These are phyloP conservation scores for Nylanderia fulva DNA, from an alignment of 1,140 invertebrate species.

Conservation along the genomic window DNA sequence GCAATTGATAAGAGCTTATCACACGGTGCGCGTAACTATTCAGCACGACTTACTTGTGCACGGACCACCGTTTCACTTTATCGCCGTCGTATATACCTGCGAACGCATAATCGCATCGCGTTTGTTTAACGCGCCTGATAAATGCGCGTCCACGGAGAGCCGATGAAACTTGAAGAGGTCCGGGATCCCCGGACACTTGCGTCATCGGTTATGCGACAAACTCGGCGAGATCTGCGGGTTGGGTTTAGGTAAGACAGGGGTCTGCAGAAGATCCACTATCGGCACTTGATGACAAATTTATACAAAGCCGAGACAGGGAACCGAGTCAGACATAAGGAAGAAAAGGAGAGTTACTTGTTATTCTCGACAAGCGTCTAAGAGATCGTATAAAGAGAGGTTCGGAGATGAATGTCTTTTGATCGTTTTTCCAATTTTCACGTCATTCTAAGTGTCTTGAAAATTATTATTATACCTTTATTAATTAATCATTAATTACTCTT, in stretches of 20 bases:
- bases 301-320: no score
- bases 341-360: neutral
- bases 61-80: conserved; percentile 32
- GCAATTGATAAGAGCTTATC: conserved; percentile 64
- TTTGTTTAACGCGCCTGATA: conserved; percentile 43
- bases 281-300: neutral
- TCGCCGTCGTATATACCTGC: conserved; percentile 59
- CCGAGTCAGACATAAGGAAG: neutral
- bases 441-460: neutral
- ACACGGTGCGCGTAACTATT: conserved; percentile 28
- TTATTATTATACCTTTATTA: no score
- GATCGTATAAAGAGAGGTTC: neutral
- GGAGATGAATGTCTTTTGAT: neutral
- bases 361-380: neutral
- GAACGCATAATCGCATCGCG: conserved; percentile 21
- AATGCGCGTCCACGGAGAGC: neutral
- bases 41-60: conserved; percentile 4
- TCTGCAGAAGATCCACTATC: neutral
- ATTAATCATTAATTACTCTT: no score
- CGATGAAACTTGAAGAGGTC: neutral
- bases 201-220: conserved; percentile 22
- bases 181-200: neutral
- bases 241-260: neutral
- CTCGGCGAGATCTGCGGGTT: neutral
- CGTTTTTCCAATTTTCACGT: neutral